phyloP scores from a whole-genome alignment of 2,113 vertebrate species.

The Lepisosteus oculatus region DNA sequence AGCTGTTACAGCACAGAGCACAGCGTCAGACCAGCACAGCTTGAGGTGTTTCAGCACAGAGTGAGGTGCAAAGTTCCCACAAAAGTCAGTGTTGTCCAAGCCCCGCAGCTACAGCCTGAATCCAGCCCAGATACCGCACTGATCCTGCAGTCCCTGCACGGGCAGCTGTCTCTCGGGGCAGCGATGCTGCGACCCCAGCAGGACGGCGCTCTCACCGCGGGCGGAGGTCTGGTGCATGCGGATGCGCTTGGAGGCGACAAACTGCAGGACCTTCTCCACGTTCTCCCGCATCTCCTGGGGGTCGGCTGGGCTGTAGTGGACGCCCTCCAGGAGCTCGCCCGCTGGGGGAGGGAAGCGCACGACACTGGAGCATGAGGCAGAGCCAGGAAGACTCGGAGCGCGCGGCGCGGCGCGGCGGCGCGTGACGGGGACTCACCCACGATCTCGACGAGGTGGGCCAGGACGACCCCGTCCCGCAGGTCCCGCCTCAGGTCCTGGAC shows the following conservation, averaged over 20 bases:
- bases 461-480: slow-evolving; percentile 86
- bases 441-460: slow-evolving; percentile 87
- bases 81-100: no score
- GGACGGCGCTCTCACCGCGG: slow-evolving; percentile 67
- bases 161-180: no score
- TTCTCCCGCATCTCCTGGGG: slow-evolving; percentile 88
- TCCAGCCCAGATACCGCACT: no score
- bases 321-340: slow-evolving; percentile 79
- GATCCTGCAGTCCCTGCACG: no score
- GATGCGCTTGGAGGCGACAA: slow-evolving; percentile 88
- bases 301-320: slow-evolving; percentile 70
- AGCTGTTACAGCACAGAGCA: no score
- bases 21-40: no score
- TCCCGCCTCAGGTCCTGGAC: slow-evolving; percentile 85
- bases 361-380: background rate
- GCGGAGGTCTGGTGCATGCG: slow-evolving; percentile 94
- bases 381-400: background rate
- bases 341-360: slow-evolving; percentile 56
- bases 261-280: slow-evolving; percentile 89
- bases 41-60: no score
- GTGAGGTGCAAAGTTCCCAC: no score
- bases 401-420: no score
- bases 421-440: slow-evolving; percentile 74
- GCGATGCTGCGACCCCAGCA: no score
- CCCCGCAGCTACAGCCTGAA: no score